A percentile compares a stretch with the other conserved stretches of the same genome.
Conservation (phyloP, 1,140 invertebrate genomes). For the Achroia grisella region DNA sequence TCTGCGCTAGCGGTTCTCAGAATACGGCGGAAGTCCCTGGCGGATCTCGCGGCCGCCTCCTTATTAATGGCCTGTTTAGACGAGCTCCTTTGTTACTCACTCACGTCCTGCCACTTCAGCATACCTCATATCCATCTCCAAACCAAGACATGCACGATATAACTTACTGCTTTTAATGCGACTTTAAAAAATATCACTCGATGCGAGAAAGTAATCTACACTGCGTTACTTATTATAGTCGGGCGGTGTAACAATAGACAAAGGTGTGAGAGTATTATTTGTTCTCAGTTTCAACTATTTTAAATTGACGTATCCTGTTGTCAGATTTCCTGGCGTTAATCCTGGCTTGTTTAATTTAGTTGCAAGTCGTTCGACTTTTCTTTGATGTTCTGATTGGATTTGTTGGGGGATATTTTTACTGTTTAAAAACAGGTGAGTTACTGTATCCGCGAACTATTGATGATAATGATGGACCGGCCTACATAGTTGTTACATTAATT, state of each 20-base stretch:
- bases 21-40: slow-evolving; percentile 57
- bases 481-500: not conserved
- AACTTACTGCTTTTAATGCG: slow-evolving; percentile 9
- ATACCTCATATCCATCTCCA: slow-evolving; percentile 14
- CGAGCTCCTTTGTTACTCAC: slow-evolving; percentile 63
- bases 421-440: not conserved
- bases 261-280: slow-evolving; percentile 14
- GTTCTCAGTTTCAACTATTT: slow-evolving; percentile 44
- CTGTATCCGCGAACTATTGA: not conserved
- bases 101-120: slow-evolving; percentile 52
- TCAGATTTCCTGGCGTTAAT: slow-evolving; percentile 57
- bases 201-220: too few species aligned
- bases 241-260: slow-evolving; percentile 21
- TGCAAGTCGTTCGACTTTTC: slow-evolving; percentile 24
- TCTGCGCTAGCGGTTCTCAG: slow-evolving; percentile 43
- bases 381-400: slow-evolving; percentile 38
- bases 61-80: slow-evolving; percentile 70
- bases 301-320: slow-evolving; percentile 65
- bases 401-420: slow-evolving; percentile 5
- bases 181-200: too few species aligned
- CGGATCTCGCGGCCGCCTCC: slow-evolving; percentile 47
- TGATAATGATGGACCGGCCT: not conserved
- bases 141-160: slow-evolving; percentile 15
- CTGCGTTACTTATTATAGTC: not conserved
- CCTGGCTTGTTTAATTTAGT: slow-evolving; percentile 44